Percentiles rank a stretch among this genome's conserved stretches.
These are phyloP conservation scores for Himalopsyche kuldschensis DNA, from an alignment of 2,888 invertebrate genomes.

Conservation along the genomic window DNA sequence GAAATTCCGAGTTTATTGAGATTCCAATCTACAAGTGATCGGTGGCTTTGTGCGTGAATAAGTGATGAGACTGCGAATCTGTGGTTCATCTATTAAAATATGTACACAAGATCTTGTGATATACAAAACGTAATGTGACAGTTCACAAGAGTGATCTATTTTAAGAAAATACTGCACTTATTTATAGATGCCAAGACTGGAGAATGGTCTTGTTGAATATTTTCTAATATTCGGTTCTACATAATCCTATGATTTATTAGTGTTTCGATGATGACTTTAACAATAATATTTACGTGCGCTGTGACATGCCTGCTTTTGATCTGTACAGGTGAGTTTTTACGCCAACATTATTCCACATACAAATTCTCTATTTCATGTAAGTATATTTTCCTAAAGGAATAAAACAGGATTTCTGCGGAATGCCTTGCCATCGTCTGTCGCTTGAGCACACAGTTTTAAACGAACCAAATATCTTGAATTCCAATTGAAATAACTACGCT, in stretches of 20 bases:
- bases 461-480: too few relatives aligned
- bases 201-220: background rate
- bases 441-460: too few relatives aligned
- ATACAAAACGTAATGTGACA: constrained; percentile 25
- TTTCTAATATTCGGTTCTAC: background rate
- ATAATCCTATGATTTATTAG: constrained; percentile 2
- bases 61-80: background rate
- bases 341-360: background rate
- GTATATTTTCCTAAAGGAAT: background rate
- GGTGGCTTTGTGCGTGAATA: background rate
- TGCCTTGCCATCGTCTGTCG: too few relatives aligned
- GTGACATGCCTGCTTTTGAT: constrained; percentile 7
- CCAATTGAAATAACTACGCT: too few relatives aligned
- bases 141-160: constrained; percentile 15
- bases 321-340: background rate
- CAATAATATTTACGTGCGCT: background rate
- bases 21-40: background rate
- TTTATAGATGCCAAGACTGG: constrained; percentile 26
- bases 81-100: background rate
- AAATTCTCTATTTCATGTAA: background rate
- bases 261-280: constrained; percentile 12
- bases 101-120: background rate
- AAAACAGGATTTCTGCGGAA: background rate
- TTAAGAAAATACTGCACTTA: constrained; percentile 20
- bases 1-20: background rate